Conservation (phyloP, 2,888 invertebrate genomes). For the Apamea sordens region DNA sequence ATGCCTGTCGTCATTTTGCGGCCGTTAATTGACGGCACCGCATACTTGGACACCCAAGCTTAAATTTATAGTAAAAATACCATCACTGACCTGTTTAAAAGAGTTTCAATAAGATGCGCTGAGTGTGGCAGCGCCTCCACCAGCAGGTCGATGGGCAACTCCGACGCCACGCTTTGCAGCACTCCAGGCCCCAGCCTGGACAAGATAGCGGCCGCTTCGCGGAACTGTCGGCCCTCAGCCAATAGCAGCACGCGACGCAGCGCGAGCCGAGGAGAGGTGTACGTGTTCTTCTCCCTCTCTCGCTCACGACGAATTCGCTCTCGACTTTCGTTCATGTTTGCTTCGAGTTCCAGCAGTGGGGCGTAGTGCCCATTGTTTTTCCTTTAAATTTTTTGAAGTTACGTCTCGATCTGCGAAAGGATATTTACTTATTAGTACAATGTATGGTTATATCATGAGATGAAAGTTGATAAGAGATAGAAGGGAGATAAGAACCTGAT, state of each 20-base stretch:
- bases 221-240: conserved; percentile 96
- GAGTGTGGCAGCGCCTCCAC: conserved; percentile 97
- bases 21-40: background rate
- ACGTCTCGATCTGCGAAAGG: conserved; percentile 56
- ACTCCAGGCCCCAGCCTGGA: conserved; percentile 95
- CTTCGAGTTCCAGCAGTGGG: conserved; percentile 67
- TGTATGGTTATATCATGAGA: conserved; percentile 13
- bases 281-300: conserved; percentile 90
- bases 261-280: conserved; percentile 92
- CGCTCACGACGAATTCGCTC: conserved; percentile 93
- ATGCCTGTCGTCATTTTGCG: background rate
- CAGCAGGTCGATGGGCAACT: conserved; percentile 96
- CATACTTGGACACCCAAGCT: background rate
- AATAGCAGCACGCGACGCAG: conserved; percentile 93
- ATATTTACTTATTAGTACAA: conserved; percentile 16
- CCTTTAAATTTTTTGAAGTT: conserved; percentile 10
- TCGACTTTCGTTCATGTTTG: conserved; percentile 92
- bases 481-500: conserved; percentile 8
- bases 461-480: conserved; percentile 28
- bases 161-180: conserved; percentile 93
- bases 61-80: background rate
- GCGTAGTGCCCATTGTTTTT: conserved; percentile 82
- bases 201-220: conserved; percentile 97
- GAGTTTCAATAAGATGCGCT: conserved; percentile 95
- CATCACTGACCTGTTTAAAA: conserved; percentile 92